These are phyloP conservation scores for Dicyema japonicum DNA, from an alignment of 1,140 invertebrate species.

Conservation along the genomic window DNA sequence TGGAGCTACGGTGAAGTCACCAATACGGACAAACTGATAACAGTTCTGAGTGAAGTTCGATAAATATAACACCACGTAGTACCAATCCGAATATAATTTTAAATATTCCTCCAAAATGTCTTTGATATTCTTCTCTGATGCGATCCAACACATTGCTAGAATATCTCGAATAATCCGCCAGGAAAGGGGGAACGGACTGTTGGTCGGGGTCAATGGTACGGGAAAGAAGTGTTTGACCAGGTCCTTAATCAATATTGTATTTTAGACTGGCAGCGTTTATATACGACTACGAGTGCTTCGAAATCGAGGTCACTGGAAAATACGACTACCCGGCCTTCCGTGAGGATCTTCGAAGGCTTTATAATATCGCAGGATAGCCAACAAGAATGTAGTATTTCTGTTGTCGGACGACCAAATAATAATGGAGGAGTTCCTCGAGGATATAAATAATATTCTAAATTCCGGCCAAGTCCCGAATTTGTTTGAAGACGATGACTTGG, in stretches of 20 bases:
- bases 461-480: slow-evolving; percentile 20
- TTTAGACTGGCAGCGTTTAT: slow-evolving; percentile 17
- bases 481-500: slow-evolving; percentile 40
- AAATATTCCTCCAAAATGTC: too few relatives aligned
- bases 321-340: slow-evolving; percentile 44
- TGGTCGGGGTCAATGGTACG: slow-evolving; percentile 21
- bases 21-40: slow-evolving; percentile 13
- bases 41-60: slow-evolving; percentile 16
- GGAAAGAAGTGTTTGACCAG: slow-evolving; percentile 21
- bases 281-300: slow-evolving; percentile 32
- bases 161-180: slow-evolving; percentile 19
- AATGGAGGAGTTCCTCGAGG: slow-evolving; percentile 46
- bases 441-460: slow-evolving; percentile 44
- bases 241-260: slow-evolving; percentile 5
- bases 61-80: slow-evolving; percentile 16
- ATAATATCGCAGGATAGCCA: slow-evolving; percentile 21
- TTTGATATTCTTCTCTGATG: slow-evolving; percentile 21
- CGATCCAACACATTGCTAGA: slow-evolving; percentile 17
- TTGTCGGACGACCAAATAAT: slow-evolving; percentile 26
- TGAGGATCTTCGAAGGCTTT: slow-evolving; percentile 38
- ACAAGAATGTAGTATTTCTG: slow-evolving; percentile 18
- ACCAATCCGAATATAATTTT: slow-evolving; percentile 18
- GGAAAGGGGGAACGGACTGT: slow-evolving; percentile 16
- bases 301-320: slow-evolving; percentile 44
- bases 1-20: slow-evolving; percentile 16